These are phyloP conservation scores for Solenopsis invicta DNA, from an alignment of 1,140 invertebrate species.

Conservation along the genomic window DNA sequence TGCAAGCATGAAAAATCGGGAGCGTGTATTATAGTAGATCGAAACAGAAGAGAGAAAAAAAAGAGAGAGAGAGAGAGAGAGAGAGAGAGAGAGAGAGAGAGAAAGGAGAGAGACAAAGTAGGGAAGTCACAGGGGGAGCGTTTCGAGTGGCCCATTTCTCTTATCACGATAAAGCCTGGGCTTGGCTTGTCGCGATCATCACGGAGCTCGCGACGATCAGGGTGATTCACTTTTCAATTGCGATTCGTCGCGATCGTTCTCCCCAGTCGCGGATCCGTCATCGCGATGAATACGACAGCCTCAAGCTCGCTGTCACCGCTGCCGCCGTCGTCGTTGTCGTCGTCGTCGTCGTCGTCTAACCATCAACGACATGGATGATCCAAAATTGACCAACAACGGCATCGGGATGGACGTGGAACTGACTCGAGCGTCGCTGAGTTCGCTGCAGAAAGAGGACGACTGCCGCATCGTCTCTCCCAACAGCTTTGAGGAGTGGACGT, in stretches of 20 bases:
- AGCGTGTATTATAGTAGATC: constrained; percentile 28
- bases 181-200: constrained; percentile 49
- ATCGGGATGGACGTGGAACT: constrained; percentile 83
- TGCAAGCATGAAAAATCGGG: constrained; percentile 8
- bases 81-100: not conserved
- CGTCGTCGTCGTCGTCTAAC: not conserved
- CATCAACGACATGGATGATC: constrained; percentile 35
- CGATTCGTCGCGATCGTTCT: constrained; percentile 61
- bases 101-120: not conserved
- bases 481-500: constrained; percentile 84
- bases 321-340: not conserved
- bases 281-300: constrained; percentile 62
- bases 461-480: constrained; percentile 81
- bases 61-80: not conserved
- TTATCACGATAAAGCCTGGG: constrained; percentile 78
- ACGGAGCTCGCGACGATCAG: constrained; percentile 23
- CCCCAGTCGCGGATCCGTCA: constrained; percentile 47
- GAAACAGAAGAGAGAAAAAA: not conserved
- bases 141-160: constrained; percentile 79
- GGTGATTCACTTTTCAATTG: constrained; percentile 66
- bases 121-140: constrained; percentile 23
- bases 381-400: not conserved
- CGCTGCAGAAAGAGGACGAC: constrained; percentile 81
- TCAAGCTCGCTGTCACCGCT: constrained; percentile 15
- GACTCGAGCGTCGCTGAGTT: constrained; percentile 82